Base-by-base conservation (phyloP, 2,888 invertebrate genomes). In the Phymatocera aterrima region DNA sequence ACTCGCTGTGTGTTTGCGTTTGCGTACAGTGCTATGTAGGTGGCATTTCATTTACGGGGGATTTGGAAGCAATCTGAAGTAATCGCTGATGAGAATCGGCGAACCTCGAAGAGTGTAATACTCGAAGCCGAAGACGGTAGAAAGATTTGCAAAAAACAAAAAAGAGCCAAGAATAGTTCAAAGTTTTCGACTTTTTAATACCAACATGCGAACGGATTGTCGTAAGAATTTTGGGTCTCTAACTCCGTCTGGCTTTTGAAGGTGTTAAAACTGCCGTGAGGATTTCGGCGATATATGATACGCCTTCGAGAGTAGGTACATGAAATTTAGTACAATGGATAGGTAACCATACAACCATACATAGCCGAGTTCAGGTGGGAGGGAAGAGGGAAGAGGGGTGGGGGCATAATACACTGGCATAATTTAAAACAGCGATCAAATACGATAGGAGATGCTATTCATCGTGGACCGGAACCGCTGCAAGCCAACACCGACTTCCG, bases 401-500 rank as follows among this genome's bases (percentile, higher is more conserved):
- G 46, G 28, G 31, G n/a, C 48, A 70, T 31, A 31, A 72, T 51
- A 18, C 34, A 48, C n/a, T 28, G 21, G 72, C 18, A 51, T 72
- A 51, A 72, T 72, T 72, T 72, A 43, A 72, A 72, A 72, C 51
- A 34, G 72, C 72, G 72, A 72, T 72, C 68, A 68, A 68, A 68
- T 46, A 28, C 68, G 68, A 72, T 72, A 34, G 43, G 72, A 31
- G 48, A 51, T 72, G 72, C 51, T 34, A 72, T 72, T 72, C 72
- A 72, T 72, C 48, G 43, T 51, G 72, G 72, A 72, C 72, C 72
- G 72, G 51, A 51, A 72, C 48, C 34, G 84, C 84, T 83, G 82
- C 84, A 84, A 85, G 86, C 80, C 80, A 82, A 84, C 83, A 83
- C 84, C 85, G 83, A 86, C 88, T 88, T 90, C 90, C 90, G 89